These are phyloP conservation scores for Momotus momota DNA, from an alignment of 2,797 vertebrate species.

Conservation along the genomic window DNA sequence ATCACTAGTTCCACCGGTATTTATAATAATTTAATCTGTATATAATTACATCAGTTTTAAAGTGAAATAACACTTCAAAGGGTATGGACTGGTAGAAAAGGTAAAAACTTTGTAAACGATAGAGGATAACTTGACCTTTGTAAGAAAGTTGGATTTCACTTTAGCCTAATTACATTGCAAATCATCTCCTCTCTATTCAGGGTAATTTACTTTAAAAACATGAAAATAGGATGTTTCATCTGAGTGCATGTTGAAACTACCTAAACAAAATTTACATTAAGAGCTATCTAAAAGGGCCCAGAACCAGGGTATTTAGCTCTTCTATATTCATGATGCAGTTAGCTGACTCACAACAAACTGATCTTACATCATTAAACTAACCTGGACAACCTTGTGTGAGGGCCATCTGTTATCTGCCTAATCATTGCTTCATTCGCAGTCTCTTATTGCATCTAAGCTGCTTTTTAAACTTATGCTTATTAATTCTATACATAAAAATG, in stretches of 20 bases:
- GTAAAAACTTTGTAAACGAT: slow-evolving; percentile 23
- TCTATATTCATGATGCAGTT: slow-evolving; percentile 50
- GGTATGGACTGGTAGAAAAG: background rate
- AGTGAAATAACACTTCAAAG: background rate
- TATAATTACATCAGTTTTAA: background rate
- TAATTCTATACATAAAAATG: slow-evolving; percentile 62
- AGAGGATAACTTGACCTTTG: slow-evolving; percentile 62
- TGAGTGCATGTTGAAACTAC: slow-evolving; percentile 44
- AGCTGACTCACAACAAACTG: slow-evolving; percentile 40
- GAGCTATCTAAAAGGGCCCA: slow-evolving; percentile 21
- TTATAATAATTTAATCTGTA: background rate
- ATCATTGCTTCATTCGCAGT: slow-evolving; percentile 45
- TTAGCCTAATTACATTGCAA: slow-evolving; percentile 57
- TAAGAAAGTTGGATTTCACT: slow-evolving; percentile 49
- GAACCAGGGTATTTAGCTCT: background rate
- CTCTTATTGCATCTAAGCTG: slow-evolving; percentile 34
- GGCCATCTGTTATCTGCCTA: slow-evolving; percentile 13
- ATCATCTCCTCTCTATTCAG: slow-evolving; percentile 41
- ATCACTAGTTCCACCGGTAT: background rate
- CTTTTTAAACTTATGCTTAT: slow-evolving; percentile 43
- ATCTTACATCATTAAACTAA: slow-evolving; percentile 6
- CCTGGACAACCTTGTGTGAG: slow-evolving; percentile 39
- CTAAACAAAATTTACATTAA: slow-evolving; percentile 73
- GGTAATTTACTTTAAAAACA: slow-evolving; percentile 66
- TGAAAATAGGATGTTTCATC: slow-evolving; percentile 65